Conservation (phyloP, 2,888 invertebrate genomes). For the Prostheceraeus crozeri region DNA sequence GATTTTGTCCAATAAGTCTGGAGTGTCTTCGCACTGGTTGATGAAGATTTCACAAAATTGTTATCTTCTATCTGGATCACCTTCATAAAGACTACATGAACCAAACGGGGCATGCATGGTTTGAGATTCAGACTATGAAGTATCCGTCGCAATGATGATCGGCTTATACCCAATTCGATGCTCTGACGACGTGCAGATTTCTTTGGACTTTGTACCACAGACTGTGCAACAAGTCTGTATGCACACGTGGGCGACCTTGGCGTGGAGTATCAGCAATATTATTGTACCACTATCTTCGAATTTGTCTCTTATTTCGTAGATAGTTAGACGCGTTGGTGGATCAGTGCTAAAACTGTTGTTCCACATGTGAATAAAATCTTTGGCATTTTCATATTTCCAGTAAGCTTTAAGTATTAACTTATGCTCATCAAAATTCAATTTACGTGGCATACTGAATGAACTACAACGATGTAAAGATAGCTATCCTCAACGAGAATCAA, state of each 20-base stretch:
- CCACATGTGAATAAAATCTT: constrained; percentile 25
- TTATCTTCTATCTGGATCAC: constrained; percentile 8
- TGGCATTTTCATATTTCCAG: constrained; percentile 20
- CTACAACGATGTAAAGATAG: too few species aligned
- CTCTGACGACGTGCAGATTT: constrained; percentile 26
- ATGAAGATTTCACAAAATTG: constrained; percentile 24
- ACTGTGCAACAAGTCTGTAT: constrained; percentile 26
- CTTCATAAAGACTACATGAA: constrained; percentile 20
- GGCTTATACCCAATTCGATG: constrained; percentile 3
- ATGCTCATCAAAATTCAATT: constrained; percentile 7
- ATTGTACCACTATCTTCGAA: constrained; percentile 22
- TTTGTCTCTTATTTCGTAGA: constrained; percentile 25
- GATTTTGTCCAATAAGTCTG: constrained; percentile 20
- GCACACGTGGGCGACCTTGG: constrained; percentile 5
- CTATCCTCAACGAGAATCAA: too few species aligned
- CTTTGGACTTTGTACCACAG: constrained; percentile 25
- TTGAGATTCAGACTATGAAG: constrained; percentile 15
- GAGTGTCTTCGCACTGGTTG: constrained; percentile 18
- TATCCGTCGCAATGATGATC: constrained; percentile 12
- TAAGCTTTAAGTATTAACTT: constrained; percentile 15
- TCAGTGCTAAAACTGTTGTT: constrained; percentile 25
- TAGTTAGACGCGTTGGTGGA: constrained; percentile 27
- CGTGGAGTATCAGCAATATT: constrained; percentile 31
- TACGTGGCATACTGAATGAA: too few species aligned
- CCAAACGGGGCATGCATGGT: constrained; percentile 21